Conservation (phyloP, 2,797 vertebrate genomes). For the Synaphobranchus kaupii region DNA sequence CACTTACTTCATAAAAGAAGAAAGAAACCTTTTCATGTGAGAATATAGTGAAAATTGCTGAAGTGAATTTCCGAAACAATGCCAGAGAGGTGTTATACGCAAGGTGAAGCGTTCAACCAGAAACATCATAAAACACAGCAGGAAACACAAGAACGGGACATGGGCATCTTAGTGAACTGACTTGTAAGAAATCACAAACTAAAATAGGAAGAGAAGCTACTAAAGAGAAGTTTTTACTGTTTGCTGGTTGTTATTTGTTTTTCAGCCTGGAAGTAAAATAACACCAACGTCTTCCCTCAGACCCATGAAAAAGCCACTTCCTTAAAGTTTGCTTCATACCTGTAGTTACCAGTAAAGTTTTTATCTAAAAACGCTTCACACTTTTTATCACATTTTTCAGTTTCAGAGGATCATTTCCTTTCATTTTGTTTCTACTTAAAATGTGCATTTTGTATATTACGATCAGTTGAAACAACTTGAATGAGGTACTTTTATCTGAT, state of each 20-base stretch:
- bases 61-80: not conserved
- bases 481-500: no score
- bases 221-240: not conserved
- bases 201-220: not conserved
- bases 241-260: not conserved
- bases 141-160: not conserved
- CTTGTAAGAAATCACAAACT: not conserved
- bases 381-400: not conserved
- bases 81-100: not conserved
- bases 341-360: not conserved
- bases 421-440: not conserved
- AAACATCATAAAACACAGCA: not conserved
- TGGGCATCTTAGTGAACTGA: not conserved
- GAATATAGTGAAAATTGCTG: not conserved
- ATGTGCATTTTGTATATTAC: not conserved
- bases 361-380: not conserved
- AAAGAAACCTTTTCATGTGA: not conserved
- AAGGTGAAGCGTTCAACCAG: not conserved
- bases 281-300: not conserved
- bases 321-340: not conserved
- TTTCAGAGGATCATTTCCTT: not conserved
- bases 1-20: not conserved
- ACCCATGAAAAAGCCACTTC: not conserved
- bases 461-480: not conserved
- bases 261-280: not conserved